Conservation (phyloP, 2,797 vertebrate species). For the Gadopsis bispinosus region DNA sequence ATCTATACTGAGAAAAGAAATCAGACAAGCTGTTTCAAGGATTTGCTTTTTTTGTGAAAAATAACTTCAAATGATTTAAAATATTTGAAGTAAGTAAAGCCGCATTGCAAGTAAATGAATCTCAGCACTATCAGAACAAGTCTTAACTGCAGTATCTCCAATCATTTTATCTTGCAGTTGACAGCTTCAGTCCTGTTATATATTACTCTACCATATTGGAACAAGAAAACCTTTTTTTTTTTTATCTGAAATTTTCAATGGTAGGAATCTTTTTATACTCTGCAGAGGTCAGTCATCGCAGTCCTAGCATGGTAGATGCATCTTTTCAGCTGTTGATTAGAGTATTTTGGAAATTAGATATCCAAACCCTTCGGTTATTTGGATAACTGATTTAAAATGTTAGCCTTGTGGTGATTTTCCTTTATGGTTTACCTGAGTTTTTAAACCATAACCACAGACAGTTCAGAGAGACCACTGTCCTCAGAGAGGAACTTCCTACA, state of each 20-base stretch:
- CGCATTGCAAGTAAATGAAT: conserved; percentile 31
- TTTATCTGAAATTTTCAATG: conserved; percentile 1
- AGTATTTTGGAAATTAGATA: conserved; percentile 5
- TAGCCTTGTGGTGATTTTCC: background rate
- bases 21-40: background rate
- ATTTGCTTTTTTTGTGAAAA: conserved; percentile 13
- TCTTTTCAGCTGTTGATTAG: conserved; percentile 8
- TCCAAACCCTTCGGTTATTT: conserved; percentile 22
- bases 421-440: conserved; percentile 8
- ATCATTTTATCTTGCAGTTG: conserved; percentile 48
- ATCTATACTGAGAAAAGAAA: conserved; percentile 6
- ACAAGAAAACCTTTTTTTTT: conserved; percentile 29
- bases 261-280: background rate
- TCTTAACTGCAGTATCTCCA: conserved; percentile 33
- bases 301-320: background rate
- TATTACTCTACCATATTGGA: conserved; percentile 11
- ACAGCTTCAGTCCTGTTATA: conserved; percentile 43
- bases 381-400: conserved; percentile 21
- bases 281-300: background rate
- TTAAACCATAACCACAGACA: background rate
- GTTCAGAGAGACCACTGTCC: too few species aligned
- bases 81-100: conserved; percentile 14
- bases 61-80: conserved; percentile 22
- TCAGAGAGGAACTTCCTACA: too few species aligned
- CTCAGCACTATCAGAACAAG: conserved; percentile 19